Evolutionary conservation across 64 coral and sea anemone species (phyloP), one percentile per base, ranked within the genome.

Genomic region (Platygyra sinensis): DNA sequence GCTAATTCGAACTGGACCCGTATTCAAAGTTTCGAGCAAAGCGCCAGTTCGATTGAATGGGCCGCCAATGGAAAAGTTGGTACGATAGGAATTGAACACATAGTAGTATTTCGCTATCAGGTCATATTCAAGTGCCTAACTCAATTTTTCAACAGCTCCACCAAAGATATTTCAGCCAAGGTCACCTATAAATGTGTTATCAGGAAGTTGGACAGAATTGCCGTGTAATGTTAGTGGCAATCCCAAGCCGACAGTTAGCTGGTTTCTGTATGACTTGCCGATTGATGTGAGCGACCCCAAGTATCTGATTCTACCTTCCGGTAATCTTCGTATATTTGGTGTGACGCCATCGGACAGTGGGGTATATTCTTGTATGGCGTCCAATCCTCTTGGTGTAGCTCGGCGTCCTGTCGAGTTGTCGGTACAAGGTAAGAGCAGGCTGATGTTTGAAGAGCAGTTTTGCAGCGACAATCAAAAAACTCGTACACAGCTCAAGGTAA

Each of bases 311-410:
- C 62, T 69, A 5, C 64, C 83, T 6, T 72, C 90, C 7, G 83
- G 83, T 29, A 92, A 60, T 55, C 74, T 92, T 31, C 63, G 30
- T 18, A 87, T 92, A 16, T 72, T n/a, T 17, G 29, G 74, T 12
- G 10, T 92, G 17, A 62, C 76, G 30, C 75, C 73, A 62, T 54
- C 74, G 28, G 90, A 92, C 62, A 92, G 59, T 67, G 90, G 90
- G 51, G 79, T 67, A 14, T 92, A 92, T 49, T 69, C 90, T 3
- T 92, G 90, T 59, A 50, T 62, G 62, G 90, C 90, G 19, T 75
- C 61, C 4, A 92, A 92, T 87, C 72, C 73, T 0, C 72, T 77
- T 42, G 90, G 90, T n/a, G 24, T 67, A 5, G 82, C 84, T 73
- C 75, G 82, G 0, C 46, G 57, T 18, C 60, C 75, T 52, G 67